Evolutionary conservation across 1,140 invertebrate species (phyloP), one percentile per base, ranked within the genome.

Genomic region (Drosophila busckii): DNA sequence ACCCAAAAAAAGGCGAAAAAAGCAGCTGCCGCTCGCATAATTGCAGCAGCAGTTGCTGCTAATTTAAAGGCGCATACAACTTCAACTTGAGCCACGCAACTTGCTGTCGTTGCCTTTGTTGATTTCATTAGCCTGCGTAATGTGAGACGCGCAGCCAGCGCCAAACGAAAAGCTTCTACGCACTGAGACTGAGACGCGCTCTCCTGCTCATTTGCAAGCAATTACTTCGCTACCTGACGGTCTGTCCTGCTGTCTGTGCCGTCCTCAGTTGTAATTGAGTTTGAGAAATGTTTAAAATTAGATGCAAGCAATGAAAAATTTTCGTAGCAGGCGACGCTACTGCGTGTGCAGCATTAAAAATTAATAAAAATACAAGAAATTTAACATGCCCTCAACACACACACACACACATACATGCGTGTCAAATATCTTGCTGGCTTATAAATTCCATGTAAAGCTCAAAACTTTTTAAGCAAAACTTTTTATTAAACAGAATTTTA

Each of bases 21-120:
- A n/a, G n/a, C n/a, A n/a, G n/a, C n/a, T n/a, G n/a, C 49, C 80
- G 71, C 54, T 48, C 58, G 73, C 73, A 73, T 78, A 80, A 78
- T 78, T 80, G 75, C 73, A 70, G 53, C 73, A 70, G 53, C 62
- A 63, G 49, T 78, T 63, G 67, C 71, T 80, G 73, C 73, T 78
- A 80, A 64, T 75, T 75, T 75, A 60, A 48, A n/a, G n/a, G n/a
- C n/a, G n/a, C n/a, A n/a, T n/a, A n/a, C 44, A 32, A 48, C 6
- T 22, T 45, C 10, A 2, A 32, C 26, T 8, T 10, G 42, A 19
- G 23, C 45, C 28, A 15, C 2, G 10, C 7, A 23, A 25, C n/a
- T n/a, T n/a, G n/a, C n/a, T n/a, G 23, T 10, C 6, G 8, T 34
- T 34, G n/a, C 9, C 10, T 23, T 28, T 28, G 2, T 78, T 80